Evolutionary conservation across 2,888 invertebrate species (phyloP).

Genomic region (Salpingus planirostris): DNA sequence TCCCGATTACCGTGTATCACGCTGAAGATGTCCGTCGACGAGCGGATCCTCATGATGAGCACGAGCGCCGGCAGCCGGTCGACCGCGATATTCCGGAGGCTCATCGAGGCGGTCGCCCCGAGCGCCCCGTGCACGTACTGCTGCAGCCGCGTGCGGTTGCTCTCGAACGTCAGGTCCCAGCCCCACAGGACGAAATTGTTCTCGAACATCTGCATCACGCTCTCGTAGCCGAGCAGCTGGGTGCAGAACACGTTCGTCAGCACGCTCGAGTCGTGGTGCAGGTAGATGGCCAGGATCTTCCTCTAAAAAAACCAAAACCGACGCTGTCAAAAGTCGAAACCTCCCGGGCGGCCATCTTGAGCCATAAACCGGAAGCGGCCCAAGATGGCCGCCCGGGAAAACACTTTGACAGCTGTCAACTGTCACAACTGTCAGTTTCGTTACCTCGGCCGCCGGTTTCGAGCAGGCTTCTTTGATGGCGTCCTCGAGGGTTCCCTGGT

Average conservation of each 20-base stretch:
- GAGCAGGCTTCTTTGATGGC: conserved; percentile 85
- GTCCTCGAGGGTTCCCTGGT: conserved; percentile 82
- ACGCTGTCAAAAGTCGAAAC: conserved; percentile 3
- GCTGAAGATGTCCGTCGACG: conserved; percentile 82
- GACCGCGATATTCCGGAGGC: conserved; percentile 74
- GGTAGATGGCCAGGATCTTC: conserved; percentile 86
- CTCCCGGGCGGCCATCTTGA: too few relatives aligned
- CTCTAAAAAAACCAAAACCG: conserved; percentile 49
- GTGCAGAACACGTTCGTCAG: conserved; percentile 96
- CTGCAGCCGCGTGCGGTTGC: conserved; percentile 74
- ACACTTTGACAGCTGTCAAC: too few relatives aligned
- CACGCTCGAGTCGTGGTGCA: conserved; percentile 94
- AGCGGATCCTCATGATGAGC: conserved; percentile 79
- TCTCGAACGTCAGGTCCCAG: conserved; percentile 90
- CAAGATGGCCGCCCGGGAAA: too few relatives aligned
- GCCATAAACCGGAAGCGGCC: too few relatives aligned
- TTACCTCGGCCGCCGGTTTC: conserved; percentile 83
- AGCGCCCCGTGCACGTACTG: conserved; percentile 66
- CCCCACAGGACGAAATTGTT: conserved; percentile 92
- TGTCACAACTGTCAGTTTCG: too few relatives aligned
- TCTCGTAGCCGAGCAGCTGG: conserved; percentile 84
- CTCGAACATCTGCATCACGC: conserved; percentile 79
- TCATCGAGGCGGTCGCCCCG: conserved; percentile 74
- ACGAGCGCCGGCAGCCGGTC: conserved; percentile 82
- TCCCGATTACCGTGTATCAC: conserved; percentile 84